Evolutionary conservation across 2,113 vertebrate genomes (phyloP).

Genomic region (Hydropotes inermis): DNA sequence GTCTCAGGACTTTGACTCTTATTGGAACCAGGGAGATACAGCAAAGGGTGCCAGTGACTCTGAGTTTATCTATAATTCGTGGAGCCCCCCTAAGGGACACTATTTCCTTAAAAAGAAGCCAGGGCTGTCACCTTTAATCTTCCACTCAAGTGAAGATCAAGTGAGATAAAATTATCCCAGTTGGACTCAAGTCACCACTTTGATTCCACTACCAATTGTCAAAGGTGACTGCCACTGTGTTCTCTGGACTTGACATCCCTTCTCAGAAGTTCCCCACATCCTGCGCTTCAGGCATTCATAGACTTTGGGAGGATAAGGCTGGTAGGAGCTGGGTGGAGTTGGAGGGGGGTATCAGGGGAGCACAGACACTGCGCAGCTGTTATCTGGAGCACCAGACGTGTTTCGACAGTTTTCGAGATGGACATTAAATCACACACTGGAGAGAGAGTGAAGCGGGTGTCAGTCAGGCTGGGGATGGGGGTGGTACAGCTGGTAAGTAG

Average conservation of each 20-base stretch:
- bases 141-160: background rate
- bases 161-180: background rate
- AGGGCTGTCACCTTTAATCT: background rate
- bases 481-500: slow-evolving; percentile 53
- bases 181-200: background rate
- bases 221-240: fast-evolving
- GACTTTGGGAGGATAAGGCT: background rate
- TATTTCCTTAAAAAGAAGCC: background rate
- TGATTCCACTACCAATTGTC: background rate
- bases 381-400: slow-evolving; percentile 48
- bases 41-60: fast-evolving
- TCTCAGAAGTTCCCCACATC: background rate
- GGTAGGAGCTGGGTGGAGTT: fast-evolving
- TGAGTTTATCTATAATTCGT: fast-evolving
- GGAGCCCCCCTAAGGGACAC: background rate
- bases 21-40: fast-evolving
- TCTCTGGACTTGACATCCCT: fast-evolving
- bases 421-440: slow-evolving; percentile 56
- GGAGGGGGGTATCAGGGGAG: background rate
- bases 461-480: slow-evolving; percentile 7
- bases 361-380: background rate
- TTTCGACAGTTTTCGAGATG: slow-evolving; percentile 50
- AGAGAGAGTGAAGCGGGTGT: slow-evolving; percentile 61
- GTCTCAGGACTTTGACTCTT: background rate
- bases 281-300: background rate